phyloP scores from a whole-genome alignment of 2,797 vertebrate genomes.

The Aratinga solstitialis region DNA sequence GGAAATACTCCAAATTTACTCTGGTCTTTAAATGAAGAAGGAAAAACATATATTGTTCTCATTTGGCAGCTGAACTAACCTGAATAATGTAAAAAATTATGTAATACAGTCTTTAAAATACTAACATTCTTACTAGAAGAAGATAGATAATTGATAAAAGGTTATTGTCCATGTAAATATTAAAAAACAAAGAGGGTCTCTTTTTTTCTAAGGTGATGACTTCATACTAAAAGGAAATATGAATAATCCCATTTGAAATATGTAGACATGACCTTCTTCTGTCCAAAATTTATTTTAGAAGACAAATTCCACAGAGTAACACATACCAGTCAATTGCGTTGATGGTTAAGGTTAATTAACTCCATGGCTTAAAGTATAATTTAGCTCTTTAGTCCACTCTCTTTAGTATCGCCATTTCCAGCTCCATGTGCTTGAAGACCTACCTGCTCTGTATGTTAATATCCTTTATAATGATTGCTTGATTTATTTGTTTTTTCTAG shows the following conservation, averaged over 20 bases:
- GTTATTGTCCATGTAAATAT: neutral
- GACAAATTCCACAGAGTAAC: neutral
- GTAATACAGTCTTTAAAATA: neutral
- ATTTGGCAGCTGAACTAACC: neutral
- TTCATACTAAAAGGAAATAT: neutral
- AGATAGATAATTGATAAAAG: neutral
- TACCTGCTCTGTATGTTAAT: neutral
- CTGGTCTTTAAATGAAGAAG: neutral
- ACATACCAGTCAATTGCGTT: neutral
- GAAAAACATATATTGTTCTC: neutral
- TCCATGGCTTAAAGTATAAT: neutral
- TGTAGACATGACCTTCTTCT: neutral
- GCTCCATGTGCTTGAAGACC: neutral
- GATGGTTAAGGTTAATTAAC: neutral
- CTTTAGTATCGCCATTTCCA: neutral
- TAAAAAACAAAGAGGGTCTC: neutral
- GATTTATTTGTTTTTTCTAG: slow-evolving; percentile 65
- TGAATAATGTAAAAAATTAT: neutral
- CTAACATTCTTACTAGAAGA: neutral
- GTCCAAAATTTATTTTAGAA: neutral
- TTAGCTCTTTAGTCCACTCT: neutral
- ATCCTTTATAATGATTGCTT: slow-evolving; percentile 15
- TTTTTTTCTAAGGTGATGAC: neutral
- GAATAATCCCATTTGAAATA: neutral
- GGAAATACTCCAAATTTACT: neutral